Percentiles rank a stretch among this genome's conserved stretches.
phyloP scores from a whole-genome alignment of 2,113 vertebrate genomes.

The Ornithorhynchus anatinus region DNA sequence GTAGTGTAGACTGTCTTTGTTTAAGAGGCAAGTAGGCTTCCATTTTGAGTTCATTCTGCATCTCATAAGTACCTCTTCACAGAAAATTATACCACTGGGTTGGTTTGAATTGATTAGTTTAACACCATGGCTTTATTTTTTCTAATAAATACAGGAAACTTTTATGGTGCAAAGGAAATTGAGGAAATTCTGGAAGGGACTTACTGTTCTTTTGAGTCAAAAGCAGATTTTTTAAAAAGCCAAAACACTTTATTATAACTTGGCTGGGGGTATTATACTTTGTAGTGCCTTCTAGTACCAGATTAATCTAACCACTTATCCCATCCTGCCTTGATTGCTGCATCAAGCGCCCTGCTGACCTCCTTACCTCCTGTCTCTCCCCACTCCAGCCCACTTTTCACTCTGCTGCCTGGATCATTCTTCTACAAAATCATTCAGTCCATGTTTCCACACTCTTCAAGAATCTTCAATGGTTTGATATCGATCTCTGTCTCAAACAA shows the following conservation, averaged over 20 bases:
- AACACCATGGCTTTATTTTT: slow-evolving; percentile 49
- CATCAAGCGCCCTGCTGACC: too few relatives aligned
- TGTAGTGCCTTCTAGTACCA: not conserved
- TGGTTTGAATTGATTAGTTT: slow-evolving; percentile 53
- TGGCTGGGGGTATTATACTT: not conserved
- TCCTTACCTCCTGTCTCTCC: too few relatives aligned
- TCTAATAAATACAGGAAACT: slow-evolving; percentile 42
- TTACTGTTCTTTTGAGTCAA: slow-evolving; percentile 42
- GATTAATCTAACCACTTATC: too few relatives aligned
- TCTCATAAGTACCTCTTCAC: slow-evolving; percentile 54
- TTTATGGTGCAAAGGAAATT: slow-evolving; percentile 17
- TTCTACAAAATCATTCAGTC: too few relatives aligned
- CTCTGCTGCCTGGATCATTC: too few relatives aligned
- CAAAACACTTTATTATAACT: not conserved
- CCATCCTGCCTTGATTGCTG: too few relatives aligned
- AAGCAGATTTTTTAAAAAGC: slow-evolving; percentile 26
- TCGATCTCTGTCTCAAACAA: too few relatives aligned
- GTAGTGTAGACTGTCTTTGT: slow-evolving; percentile 60
- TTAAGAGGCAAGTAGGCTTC: slow-evolving; percentile 51
- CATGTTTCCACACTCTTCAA: too few relatives aligned
- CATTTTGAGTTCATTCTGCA: slow-evolving; percentile 47
- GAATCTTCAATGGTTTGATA: too few relatives aligned
- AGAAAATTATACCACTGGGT: slow-evolving; percentile 41
- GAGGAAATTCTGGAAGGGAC: slow-evolving; percentile 34
- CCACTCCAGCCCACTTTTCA: too few relatives aligned